Base-by-base conservation (phyloP, 2,113 vertebrate genomes). In the Nestor notabilis region DNA sequence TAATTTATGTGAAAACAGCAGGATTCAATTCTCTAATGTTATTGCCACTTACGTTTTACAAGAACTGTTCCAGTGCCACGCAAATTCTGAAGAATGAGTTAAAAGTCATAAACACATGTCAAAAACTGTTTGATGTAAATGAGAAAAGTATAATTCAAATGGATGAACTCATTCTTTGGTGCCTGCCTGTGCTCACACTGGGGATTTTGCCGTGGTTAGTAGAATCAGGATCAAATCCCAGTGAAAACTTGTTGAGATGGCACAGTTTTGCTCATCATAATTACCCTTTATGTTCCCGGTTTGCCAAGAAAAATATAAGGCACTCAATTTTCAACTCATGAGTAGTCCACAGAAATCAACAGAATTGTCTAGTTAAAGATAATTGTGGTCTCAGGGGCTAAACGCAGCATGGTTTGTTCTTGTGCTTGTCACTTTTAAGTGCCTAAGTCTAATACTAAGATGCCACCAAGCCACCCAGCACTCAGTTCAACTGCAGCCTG, bases 1-100 rank as follows among this genome's bases (percentile, higher is more conserved):
- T 96, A 88, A 94, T 96, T 94, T 90, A 87, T 95, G 85, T 90
- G 88, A 69, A 95, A 96, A 93, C 91, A 90, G 79, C 79, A 81
- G 70, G 79, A 81, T 95, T 94, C 71, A 77, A 66, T 95, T 96
- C 68, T 96, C 64, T 77, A 53, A 63, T 39, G 39, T 90, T 92
- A 95, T 90, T 92, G 37, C 68, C 82, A 53, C 74, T 89, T 93
- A 85, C 0, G 0, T 93, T 89, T 93, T 87, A 64, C 68, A 90
- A 86, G 68, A 83, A 77, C 55, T 80, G 29, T 89, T 58, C 49
- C 2, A 3, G 50, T 78, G 68, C 66, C 50, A 37, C 56, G 79
- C 37, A 83, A 63, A 83, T 85, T 88, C 78, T 94, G 49, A 93
- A 93, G 83, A 91, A 86, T 74, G 25, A 80, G 43, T 68, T 96